A percentile compares a stretch with the other conserved stretches of the same genome.
Evolutionary conservation across 2,797 vertebrate species (phyloP).

Genomic region (Pipistrellus pipistrellus): DNA sequence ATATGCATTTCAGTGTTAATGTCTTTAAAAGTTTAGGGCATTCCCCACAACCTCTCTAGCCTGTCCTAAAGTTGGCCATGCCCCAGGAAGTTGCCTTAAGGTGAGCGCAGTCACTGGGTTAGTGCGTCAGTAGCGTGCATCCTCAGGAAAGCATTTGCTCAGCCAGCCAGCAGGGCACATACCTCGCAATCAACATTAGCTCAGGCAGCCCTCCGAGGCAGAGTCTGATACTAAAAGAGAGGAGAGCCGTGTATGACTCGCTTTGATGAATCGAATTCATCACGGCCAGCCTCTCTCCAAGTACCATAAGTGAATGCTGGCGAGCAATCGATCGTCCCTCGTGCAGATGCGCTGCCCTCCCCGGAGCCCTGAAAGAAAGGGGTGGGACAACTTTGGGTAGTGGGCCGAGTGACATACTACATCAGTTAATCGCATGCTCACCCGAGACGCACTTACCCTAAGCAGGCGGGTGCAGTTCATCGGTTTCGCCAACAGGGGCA

Average conservation of each 20-base stretch:
- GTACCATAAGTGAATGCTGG: constrained; percentile 44
- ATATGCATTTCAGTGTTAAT: background rate
- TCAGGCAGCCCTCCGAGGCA: constrained; percentile 50
- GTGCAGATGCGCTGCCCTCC: background rate
- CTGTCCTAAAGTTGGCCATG: background rate
- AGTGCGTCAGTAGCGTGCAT: background rate
- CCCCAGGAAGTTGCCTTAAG: background rate
- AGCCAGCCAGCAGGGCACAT: constrained; percentile 37
- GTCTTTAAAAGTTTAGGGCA: background rate
- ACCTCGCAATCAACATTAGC: constrained; percentile 16
- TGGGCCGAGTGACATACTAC: constrained; percentile 83
- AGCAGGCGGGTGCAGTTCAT: background rate
- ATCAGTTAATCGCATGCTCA: constrained; percentile 71
- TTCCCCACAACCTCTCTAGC: background rate
- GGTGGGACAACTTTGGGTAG: constrained; percentile 73
- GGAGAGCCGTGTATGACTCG: constrained; percentile 80
- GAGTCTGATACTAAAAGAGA: constrained; percentile 76
- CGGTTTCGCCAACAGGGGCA: background rate
- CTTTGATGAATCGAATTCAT: constrained; percentile 78
- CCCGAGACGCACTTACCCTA: constrained; percentile 80
- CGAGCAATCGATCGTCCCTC: background rate
- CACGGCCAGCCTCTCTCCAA: constrained; percentile 81
- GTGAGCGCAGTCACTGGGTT: background rate
- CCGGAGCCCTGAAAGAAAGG: constrained; percentile 63
- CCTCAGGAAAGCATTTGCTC: background rate